A percentile compares a stretch with the other conserved stretches of the same genome.
These are phyloP conservation scores for Propithecus coquereli DNA, from an alignment of 2,113 vertebrate species.

Conservation along the genomic window DNA sequence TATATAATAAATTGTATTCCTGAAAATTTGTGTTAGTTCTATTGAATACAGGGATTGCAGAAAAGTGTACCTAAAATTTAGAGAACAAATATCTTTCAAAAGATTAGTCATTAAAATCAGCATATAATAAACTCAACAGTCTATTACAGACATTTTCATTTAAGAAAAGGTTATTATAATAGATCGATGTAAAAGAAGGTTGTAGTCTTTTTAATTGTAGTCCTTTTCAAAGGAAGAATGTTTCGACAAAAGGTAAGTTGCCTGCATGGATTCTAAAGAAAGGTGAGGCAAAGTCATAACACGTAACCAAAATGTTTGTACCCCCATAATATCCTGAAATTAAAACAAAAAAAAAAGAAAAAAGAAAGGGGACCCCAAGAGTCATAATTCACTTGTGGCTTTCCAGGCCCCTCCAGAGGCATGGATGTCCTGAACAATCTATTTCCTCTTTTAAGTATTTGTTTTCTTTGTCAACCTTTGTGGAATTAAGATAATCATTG, in stretches of 20 bases:
- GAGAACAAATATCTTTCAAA: not conserved
- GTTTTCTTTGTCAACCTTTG: not conserved
- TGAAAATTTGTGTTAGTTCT: not conserved
- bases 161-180: not conserved
- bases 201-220: not conserved
- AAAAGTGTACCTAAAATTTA: not conserved
- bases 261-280: not conserved
- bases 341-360: not conserved
- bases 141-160: not conserved
- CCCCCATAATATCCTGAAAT: too few species aligned
- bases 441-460: not conserved
- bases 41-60: not conserved
- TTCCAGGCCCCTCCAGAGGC: not conserved
- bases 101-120: not conserved
- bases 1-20: not conserved
- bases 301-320: too few species aligned
- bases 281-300: not conserved
- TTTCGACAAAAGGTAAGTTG: not conserved
- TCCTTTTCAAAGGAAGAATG: not conserved
- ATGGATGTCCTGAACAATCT: fast-evolving
- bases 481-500: not conserved
- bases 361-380: not conserved
- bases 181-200: not conserved
- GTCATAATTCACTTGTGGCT: not conserved
- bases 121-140: not conserved